Conservation (phyloP, 2,113 vertebrate species). For the Pantherophis guttatus region DNA sequence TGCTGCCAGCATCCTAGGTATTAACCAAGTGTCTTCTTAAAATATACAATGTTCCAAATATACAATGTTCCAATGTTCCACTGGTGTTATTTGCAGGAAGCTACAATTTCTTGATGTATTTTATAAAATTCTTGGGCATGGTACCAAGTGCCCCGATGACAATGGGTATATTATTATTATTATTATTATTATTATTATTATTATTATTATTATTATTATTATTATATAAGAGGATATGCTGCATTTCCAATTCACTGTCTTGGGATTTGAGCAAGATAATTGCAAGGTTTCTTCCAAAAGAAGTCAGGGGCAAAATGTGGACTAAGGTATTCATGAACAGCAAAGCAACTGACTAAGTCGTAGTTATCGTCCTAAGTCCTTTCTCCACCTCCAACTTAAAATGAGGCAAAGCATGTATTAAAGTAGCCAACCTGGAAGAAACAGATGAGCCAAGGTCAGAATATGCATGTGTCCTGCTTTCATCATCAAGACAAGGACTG, state of each 20-base stretch:
- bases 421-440: slow-evolving; percentile 82
- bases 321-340: not conserved
- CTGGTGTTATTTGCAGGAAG: too few relatives aligned
- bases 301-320: not conserved
- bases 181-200: too few relatives aligned
- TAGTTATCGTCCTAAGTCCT: not conserved
- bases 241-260: not conserved
- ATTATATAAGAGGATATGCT: not conserved
- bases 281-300: not conserved
- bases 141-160: too few relatives aligned
- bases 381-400: not conserved
- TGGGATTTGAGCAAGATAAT: not conserved
- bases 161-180: too few relatives aligned
- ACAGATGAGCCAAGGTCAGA: slow-evolving; percentile 96
- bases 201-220: too few relatives aligned
- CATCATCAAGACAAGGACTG: slow-evolving; percentile 90
- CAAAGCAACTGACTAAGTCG: not conserved
- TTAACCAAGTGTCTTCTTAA: too few relatives aligned
- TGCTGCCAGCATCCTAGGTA: too few relatives aligned
- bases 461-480: slow-evolving; percentile 85
- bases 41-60: too few relatives aligned
- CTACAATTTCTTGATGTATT: too few relatives aligned
- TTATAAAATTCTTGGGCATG: too few relatives aligned
- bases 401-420: slow-evolving; percentile 29
- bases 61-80: too few relatives aligned